These are phyloP conservation scores for Hydrocynus forskahlii DNA, from an alignment of 2,797 vertebrate genomes.

Conservation along the genomic window DNA sequence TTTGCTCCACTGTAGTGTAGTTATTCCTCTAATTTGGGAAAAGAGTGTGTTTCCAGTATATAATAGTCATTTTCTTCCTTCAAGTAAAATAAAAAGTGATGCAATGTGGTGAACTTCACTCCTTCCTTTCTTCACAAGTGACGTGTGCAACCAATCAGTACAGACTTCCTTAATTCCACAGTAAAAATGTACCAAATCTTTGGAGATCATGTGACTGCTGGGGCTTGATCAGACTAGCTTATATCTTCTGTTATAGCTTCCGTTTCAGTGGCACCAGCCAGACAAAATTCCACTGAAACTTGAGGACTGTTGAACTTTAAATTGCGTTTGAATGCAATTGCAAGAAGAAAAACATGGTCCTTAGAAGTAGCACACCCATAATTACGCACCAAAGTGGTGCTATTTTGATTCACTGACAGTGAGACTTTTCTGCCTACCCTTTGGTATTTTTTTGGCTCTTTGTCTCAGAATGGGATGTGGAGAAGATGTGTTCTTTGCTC, in stretches of 20 bases:
- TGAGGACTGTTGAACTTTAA: neutral
- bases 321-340: neutral
- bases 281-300: neutral
- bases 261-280: neutral
- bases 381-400: neutral
- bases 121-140: neutral
- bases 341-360: neutral
- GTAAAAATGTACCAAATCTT: slow-evolving; percentile 10
- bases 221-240: slow-evolving; percentile 2
- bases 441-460: neutral
- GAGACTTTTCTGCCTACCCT: too few species aligned
- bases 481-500: neutral
- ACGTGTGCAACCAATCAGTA: neutral
- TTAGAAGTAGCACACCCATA: neutral
- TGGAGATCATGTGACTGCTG: neutral
- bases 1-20: neutral
- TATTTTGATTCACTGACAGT: neutral
- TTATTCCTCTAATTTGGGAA: neutral
- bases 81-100: neutral
- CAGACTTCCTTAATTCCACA: slow-evolving; percentile 9
- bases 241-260: neutral
- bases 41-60: neutral
- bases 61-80: neutral
- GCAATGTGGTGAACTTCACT: neutral
- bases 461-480: neutral